Percentiles rank a stretch among this genome's conserved stretches.
phyloP scores from a whole-genome alignment of 2,888 invertebrate species.

The Aquatica leii region DNA sequence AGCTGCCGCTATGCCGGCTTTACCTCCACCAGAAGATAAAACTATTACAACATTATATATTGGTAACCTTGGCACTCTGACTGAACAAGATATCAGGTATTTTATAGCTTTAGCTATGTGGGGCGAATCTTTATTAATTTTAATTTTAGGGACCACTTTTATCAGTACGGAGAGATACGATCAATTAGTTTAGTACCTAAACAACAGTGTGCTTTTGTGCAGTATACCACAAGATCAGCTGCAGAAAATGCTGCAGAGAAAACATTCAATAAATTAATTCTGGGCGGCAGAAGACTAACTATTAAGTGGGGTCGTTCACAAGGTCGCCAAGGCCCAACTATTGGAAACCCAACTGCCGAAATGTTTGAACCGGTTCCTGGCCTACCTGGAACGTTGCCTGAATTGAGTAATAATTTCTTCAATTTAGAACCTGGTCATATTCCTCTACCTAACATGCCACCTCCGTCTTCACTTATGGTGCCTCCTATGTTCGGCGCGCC shows the following conservation, averaged over 20 bases:
- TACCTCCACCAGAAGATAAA: constrained; percentile 95
- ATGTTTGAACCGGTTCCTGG: constrained; percentile 80
- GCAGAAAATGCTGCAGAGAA: constrained; percentile 95
- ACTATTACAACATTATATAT: constrained; percentile 96
- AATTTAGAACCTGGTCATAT: constrained; percentile 66
- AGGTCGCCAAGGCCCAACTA: constrained; percentile 69
- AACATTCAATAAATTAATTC: constrained; percentile 91
- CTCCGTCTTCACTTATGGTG: constrained; percentile 63
- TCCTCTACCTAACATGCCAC: constrained; percentile 60
- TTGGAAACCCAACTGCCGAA: constrained; percentile 63
- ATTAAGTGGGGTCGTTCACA: constrained; percentile 99
- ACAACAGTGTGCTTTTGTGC: constrained; percentile 97
- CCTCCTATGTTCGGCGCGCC: constrained; percentile 69
- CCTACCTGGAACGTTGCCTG: constrained; percentile 75
- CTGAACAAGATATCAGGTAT: constrained; percentile 86
- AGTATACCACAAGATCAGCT: constrained; percentile 88
- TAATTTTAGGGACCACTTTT: constrained; percentile 85
- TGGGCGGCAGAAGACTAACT: constrained; percentile 86
- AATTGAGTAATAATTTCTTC: constrained; percentile 73
- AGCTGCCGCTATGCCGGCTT: constrained; percentile 91
- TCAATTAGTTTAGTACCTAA: constrained; percentile 90
- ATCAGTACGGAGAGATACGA: constrained; percentile 98
- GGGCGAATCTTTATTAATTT: not conserved
- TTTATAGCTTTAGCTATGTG: too few relatives aligned
- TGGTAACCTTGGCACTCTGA: constrained; percentile 92